A percentile compares a stretch with the other conserved stretches of the same genome.
Evolutionary conservation across 92 coral and sea anemone species (phyloP).

Genomic region (Porites lobata): DNA sequence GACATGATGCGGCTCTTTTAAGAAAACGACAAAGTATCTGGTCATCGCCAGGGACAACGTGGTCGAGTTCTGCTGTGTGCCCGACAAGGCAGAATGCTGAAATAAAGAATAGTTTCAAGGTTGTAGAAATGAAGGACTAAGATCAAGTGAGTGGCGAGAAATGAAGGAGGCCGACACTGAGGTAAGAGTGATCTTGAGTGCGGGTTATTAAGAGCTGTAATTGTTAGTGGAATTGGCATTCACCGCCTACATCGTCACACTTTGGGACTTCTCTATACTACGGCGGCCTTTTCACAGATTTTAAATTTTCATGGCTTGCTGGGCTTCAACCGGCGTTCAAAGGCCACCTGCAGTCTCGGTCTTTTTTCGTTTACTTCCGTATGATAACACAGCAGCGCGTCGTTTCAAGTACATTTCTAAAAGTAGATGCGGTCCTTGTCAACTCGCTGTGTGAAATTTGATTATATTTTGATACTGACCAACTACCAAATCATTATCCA

Average conservation of each 20-base stretch:
- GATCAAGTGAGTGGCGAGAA: background rate
- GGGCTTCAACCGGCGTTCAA: background rate
- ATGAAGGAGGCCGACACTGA: background rate
- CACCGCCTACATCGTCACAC: no score
- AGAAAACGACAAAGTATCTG: background rate
- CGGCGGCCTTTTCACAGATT: background rate
- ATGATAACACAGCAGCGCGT: background rate
- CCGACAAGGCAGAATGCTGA: background rate
- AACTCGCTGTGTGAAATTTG: slow-evolving; percentile 1
- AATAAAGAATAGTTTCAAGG: background rate
- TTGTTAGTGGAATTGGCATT: no score
- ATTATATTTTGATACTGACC: slow-evolving; percentile 21
- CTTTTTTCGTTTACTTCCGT: background rate
- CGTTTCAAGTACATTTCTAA: background rate
- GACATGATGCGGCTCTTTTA: background rate
- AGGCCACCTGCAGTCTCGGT: background rate
- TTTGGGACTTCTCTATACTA: no score
- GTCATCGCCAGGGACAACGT: background rate
- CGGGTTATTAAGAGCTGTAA: no score
- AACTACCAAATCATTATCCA: background rate
- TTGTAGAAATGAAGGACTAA: background rate
- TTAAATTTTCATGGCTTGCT: background rate
- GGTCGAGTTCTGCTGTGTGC: background rate
- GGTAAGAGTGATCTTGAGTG: background rate
- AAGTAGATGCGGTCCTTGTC: background rate